phyloP scores from a whole-genome alignment of 2,888 invertebrate genomes.

The Incurvaria masculella region DNA sequence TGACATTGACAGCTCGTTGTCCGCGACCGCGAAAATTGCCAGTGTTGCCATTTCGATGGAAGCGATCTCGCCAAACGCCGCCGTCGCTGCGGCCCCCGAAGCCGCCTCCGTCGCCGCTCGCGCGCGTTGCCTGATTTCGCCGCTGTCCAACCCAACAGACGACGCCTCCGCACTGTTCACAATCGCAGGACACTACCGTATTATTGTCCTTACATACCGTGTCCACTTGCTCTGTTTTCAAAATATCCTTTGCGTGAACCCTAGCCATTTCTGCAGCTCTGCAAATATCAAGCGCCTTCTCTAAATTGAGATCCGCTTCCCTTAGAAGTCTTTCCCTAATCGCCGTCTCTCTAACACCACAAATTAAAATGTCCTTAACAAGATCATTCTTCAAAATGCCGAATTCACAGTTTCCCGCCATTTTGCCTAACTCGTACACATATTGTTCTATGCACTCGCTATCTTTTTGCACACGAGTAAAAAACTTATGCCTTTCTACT shows the following conservation, averaged over 20 bases:
- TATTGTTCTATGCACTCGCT: slow-evolving; percentile 12
- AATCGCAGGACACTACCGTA: too few species aligned
- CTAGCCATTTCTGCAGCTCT: not conserved
- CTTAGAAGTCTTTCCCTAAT: not conserved
- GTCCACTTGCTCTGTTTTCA: too few species aligned
- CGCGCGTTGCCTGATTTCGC: not conserved
- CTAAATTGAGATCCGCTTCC: not conserved
- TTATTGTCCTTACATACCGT: too few species aligned
- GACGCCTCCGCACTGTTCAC: too few species aligned
- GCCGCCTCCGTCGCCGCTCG: too few species aligned
- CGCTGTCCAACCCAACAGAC: not conserved
- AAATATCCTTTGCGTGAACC: not conserved
- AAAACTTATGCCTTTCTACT: slow-evolving; percentile 15
- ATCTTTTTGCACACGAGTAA: slow-evolving; percentile 13
- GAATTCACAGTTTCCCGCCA: not conserved
- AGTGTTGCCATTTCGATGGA: too few species aligned
- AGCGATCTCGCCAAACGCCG: too few species aligned
- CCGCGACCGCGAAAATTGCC: too few species aligned
- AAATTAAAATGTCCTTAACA: not conserved
- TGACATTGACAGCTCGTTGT: too few species aligned
- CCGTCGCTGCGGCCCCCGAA: too few species aligned
- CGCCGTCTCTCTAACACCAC: too few species aligned
- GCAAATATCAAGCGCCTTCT: not conserved
- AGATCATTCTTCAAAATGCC: not conserved
- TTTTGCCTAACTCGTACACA: not conserved